A percentile compares a stretch with the other conserved stretches of the same genome.
Conservation (phyloP, 2,113 vertebrate genomes). For the Hippocampus barbouri region DNA sequence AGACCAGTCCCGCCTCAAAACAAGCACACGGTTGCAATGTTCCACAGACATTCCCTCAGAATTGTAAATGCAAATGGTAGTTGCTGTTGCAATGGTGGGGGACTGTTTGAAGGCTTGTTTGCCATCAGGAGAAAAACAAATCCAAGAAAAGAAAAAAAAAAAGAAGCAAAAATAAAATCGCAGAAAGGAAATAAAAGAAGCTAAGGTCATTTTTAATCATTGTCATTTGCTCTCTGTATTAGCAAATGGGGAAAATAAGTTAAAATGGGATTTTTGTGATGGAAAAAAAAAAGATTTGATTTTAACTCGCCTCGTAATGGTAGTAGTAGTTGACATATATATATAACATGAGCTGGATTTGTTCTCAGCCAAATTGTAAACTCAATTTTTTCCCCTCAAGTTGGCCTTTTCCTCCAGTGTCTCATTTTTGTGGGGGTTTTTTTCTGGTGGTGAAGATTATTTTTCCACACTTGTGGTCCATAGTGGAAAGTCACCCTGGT, state of each 20-base stretch:
- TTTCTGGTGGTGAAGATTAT: background rate
- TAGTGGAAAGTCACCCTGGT: background rate
- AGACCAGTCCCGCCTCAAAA: background rate
- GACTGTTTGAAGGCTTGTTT: background rate
- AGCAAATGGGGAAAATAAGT: too few relatives aligned
- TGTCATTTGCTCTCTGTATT: too few relatives aligned
- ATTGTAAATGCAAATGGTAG: background rate
- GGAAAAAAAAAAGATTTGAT: too few relatives aligned
- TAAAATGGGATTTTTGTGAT: too few relatives aligned
- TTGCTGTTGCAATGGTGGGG: background rate
- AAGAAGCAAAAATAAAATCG: background rate
- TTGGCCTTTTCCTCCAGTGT: background rate
- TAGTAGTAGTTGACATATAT: too few relatives aligned
- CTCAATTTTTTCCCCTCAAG: background rate
- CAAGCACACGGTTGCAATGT: background rate
- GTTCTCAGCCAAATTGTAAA: too few relatives aligned
- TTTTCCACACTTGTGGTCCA: background rate
- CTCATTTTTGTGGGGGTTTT: slow-evolving; percentile 11
- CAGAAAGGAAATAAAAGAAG: background rate
- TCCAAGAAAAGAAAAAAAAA: background rate
- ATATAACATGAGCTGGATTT: too few relatives aligned
- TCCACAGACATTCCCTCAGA: background rate
- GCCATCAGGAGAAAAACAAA: background rate
- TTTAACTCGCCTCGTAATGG: too few relatives aligned
- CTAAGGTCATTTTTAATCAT: too few relatives aligned